These are phyloP conservation scores for Stenopsyche tienmushanensis DNA, from an alignment of 1,140 invertebrate genomes.

Conservation along the genomic window DNA sequence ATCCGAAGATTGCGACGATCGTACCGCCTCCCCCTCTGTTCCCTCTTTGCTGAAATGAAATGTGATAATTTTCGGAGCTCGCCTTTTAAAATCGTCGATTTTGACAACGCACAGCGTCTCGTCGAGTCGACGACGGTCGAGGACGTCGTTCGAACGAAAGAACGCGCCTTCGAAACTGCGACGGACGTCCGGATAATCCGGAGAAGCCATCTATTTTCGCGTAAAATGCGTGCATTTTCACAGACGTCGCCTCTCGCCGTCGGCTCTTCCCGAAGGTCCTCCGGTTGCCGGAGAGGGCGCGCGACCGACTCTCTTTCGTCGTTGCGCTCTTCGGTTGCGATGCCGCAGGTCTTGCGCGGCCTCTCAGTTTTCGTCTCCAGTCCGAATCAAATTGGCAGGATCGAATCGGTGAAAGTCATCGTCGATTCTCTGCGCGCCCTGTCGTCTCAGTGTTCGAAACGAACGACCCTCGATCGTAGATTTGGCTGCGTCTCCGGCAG, in stretches of 20 bases:
- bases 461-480: too few species aligned
- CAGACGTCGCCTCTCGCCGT: neutral
- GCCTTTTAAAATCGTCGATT: slow-evolving; percentile 15
- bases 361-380: neutral
- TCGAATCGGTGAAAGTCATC: too few species aligned
- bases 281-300: too few species aligned
- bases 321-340: neutral
- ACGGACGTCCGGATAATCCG: slow-evolving; percentile 39
- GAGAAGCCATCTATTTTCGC: neutral
- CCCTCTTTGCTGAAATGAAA: too few species aligned
- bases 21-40: too few species aligned
- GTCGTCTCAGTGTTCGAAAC: too few species aligned
- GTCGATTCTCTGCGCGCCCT: too few species aligned
- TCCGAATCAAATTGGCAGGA: too few species aligned
- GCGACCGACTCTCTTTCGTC: neutral
- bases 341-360: neutral
- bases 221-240: neutral
- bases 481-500: too few species aligned
- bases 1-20: neutral
- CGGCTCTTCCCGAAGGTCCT: too few species aligned
- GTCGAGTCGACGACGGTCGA: slow-evolving; percentile 42
- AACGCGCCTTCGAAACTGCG: slow-evolving; percentile 46
- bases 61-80: too few species aligned
- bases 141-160: slow-evolving; percentile 44
- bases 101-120: slow-evolving; percentile 12